phyloP scores from a whole-genome alignment of 2,888 invertebrate genomes.

The Therioaphis trifolii region DNA sequence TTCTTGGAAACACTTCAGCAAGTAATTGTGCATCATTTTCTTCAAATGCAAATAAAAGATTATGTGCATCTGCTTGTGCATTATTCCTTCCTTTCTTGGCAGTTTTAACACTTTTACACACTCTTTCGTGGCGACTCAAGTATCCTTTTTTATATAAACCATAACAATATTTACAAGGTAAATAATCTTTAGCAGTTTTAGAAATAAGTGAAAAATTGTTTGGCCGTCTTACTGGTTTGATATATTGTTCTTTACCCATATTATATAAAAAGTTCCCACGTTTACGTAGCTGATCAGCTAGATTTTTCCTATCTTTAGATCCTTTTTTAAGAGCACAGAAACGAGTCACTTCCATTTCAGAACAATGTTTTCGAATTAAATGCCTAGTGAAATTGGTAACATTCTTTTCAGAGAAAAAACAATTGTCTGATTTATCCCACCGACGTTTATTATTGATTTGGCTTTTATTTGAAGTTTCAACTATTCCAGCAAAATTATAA shows the following conservation, averaged over 20 bases:
- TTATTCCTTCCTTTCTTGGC: too few species aligned
- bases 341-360: not conserved
- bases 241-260: not conserved
- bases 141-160: constrained; percentile 8
- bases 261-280: constrained; percentile 14
- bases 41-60: too few species aligned
- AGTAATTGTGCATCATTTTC: not conserved
- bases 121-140: not conserved
- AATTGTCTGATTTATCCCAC: not conserved
- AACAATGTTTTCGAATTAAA: not conserved
- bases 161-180: too few species aligned
- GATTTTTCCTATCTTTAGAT: not conserved
- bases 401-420: not conserved
- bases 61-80: too few species aligned
- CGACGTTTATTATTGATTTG: too few species aligned
- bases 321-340: constrained; percentile 7
- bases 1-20: too few species aligned
- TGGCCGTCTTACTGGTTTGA: constrained; percentile 1
- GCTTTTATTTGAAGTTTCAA: too few species aligned
- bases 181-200: not conserved
- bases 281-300: not conserved
- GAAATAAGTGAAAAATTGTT: not conserved
- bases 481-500: too few species aligned
- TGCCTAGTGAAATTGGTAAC: constrained; percentile 12
- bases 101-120: too few species aligned